Evolutionary conservation across 2,113 vertebrate species (phyloP), one percentile per base, ranked within the genome.

Genomic region (Scomber scombrus): DNA sequence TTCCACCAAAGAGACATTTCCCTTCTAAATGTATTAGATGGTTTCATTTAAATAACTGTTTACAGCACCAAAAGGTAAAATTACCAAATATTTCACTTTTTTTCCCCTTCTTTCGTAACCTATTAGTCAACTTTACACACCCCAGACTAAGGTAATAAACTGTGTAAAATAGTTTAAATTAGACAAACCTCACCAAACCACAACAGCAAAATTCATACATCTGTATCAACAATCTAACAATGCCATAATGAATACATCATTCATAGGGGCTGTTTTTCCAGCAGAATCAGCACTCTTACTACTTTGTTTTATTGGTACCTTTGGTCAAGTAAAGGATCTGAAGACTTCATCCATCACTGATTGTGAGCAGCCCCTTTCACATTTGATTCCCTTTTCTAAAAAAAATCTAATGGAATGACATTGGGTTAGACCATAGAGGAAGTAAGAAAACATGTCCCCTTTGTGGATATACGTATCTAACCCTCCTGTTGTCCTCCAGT

Each of bases 91-190:
- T 7, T 40, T 40, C 8, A 40, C 34, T 9, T 2, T 40, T 40
- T 40, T 40, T 40, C 7, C 34, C 7, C 34, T 8, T 40, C 34
- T 40, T 34, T 40, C 9, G 7, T 40, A 7, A 7, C 34, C 34
- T 7, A 40, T 40, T 9, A 40, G 6, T 40, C 34, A 9, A 9
- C 34, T 40, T 9, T 2, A 7, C 34, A 40, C 34, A 40, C 34
- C 34, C 8, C 34, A 40, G 34, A 40, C 7, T 40, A 66, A 66
- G 50, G 21, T 66, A 66, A 47, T 66, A 23, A 66, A 23, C 46
- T 29, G n/a, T 31, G 49, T 29, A 66, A n/a, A 49, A 66, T 50
- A 26, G 62, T 64, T 21, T 21, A 47, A 66, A 50, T 21, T 7
- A 18, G 45, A 66, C 63, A 66, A 7, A 9, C 34, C 63, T 66